Percentiles rank a stretch among this genome's conserved stretches.
phyloP scores from a whole-genome alignment of 2,797 vertebrate species.

The Notolepis coatsorum region DNA sequence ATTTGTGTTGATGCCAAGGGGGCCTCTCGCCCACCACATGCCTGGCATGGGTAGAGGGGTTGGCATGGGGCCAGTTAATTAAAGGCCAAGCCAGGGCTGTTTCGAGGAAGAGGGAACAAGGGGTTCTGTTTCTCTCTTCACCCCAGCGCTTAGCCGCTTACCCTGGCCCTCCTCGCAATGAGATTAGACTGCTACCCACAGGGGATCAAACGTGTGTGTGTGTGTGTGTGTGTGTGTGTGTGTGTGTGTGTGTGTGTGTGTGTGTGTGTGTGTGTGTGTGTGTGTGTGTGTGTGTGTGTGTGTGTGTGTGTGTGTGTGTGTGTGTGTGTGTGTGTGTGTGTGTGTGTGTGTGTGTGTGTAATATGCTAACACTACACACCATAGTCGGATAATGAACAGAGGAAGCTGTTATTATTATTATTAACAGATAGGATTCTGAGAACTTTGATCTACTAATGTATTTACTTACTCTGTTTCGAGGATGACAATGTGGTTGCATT shows the following conservation, averaged over 20 bases:
- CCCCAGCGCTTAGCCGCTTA: constrained; percentile 21
- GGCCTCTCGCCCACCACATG: constrained; percentile 59
- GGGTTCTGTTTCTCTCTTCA: constrained; percentile 64
- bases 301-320: constrained; percentile 10
- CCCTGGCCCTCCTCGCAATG: constrained; percentile 28
- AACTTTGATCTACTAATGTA: not conserved
- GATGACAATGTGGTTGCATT: constrained; percentile 1
- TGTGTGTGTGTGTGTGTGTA: not conserved
- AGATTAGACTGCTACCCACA: constrained; percentile 15
- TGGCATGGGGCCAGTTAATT: constrained; percentile 72
- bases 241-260: constrained; percentile 2
- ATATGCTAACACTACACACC: not conserved
- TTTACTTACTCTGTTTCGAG: constrained; percentile 27
- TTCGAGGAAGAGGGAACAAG: constrained; percentile 62
- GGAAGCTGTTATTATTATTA: constrained; percentile 6
- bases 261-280: not conserved
- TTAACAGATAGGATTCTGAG: constrained; percentile 5
- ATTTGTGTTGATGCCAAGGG: constrained; percentile 57
- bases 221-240: constrained; percentile 12
- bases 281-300: constrained; percentile 14
- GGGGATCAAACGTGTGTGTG: constrained; percentile 7
- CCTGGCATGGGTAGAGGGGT: constrained; percentile 44
- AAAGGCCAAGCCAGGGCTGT: constrained; percentile 63
- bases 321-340: constrained; percentile 3
- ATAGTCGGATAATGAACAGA: constrained; percentile 1